Base-by-base conservation (phyloP, 92 coral and sea anemone genomes). In the Pocillopora grandis region DNA sequence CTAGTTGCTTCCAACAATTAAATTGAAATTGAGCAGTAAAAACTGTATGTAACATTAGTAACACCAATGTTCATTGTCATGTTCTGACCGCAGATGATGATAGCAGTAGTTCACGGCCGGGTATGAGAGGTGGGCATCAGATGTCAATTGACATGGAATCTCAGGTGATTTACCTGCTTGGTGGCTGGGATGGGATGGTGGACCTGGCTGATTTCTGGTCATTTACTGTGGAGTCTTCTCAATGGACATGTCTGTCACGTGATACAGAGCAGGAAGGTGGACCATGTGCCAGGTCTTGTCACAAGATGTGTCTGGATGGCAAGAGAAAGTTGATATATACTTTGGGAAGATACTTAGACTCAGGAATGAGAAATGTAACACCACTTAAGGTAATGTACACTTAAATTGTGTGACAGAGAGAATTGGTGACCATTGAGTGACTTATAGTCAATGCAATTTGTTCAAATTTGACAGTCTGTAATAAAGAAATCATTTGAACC, bases 101-200 rank as follows among this genome's bases (percentile, higher is more conserved):
- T 73, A 63, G 79, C 17, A 57, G 72, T 49, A 48, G 80, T 63
- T 80, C 87, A 48, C 89, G 93, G 2, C 99, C 99, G 61, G 99
- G 99, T 18, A 96, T 96, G 99, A 71, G 99, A 56, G 99, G 99
- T 11, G 99, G 99, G 12, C 99, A 96, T 76, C 99, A 96, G 67
- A 96, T 96, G 99, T 90, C 92, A 23, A 96, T 96, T 62, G 99
- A 96, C 85, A 84, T 94, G 68, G 99, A 94, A 31, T 67, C 94
- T 69, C 99, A 96, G 72, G 80, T 85, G 1, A 88, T 96, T 31
- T 96, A 94, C 69, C 88, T 96, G 14, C 79, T 96, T 80, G 99
- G 99, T n/a, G 99, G 99, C 31, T 96, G 99, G 99, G 97, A 96
- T 27, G 98, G 99, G 18, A 90, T 90, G 89, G 80, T 91, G 20